Evolutionary conservation across 2,113 vertebrate species (phyloP).

Genomic region (Tinamus guttatus): DNA sequence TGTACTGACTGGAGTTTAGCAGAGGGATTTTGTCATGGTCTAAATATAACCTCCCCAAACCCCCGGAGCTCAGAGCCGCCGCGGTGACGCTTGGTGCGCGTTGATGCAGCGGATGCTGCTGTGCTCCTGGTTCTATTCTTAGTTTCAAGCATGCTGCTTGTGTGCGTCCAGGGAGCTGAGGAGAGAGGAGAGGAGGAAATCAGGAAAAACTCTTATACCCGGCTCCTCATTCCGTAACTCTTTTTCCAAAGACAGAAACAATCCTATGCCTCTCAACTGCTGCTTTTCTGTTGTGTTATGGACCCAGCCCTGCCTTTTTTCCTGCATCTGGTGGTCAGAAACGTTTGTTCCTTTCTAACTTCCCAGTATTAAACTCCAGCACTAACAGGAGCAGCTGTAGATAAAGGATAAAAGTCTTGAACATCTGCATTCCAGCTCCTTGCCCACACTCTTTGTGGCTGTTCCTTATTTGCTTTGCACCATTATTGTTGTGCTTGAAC

Average conservation of each 20-base stretch:
- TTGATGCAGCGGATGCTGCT: not conserved
- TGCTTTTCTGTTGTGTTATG: not conserved
- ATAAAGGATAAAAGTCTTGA: not conserved
- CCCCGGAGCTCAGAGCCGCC: not conserved
- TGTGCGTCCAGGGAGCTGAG: not conserved
- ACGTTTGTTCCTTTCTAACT: conserved; percentile 13
- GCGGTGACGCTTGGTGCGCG: conserved; percentile 6
- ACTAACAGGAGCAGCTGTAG: not conserved
- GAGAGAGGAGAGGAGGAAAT: not conserved
- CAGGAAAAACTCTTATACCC: not conserved
- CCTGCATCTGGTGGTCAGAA: conserved; percentile 45
- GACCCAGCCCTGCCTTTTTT: not conserved
- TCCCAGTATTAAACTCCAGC: not conserved
- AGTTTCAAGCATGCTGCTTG: not conserved
- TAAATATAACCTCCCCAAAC: conserved; percentile 44
- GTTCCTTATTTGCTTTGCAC: conserved; percentile 7
- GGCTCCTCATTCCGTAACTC: not conserved
- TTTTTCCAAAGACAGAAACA: not conserved
- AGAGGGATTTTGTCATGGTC: conserved; percentile 14
- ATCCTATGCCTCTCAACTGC: not conserved
- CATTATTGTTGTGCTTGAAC: not conserved
- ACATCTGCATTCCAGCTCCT: conserved; percentile 23
- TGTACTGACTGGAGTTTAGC: conserved; percentile 1
- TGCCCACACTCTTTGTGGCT: not conserved
- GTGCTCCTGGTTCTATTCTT: conserved; percentile 16